These are phyloP conservation scores for Oceanodroma leucorhoa DNA, from an alignment of 2,797 vertebrate genomes.

Conservation along the genomic window DNA sequence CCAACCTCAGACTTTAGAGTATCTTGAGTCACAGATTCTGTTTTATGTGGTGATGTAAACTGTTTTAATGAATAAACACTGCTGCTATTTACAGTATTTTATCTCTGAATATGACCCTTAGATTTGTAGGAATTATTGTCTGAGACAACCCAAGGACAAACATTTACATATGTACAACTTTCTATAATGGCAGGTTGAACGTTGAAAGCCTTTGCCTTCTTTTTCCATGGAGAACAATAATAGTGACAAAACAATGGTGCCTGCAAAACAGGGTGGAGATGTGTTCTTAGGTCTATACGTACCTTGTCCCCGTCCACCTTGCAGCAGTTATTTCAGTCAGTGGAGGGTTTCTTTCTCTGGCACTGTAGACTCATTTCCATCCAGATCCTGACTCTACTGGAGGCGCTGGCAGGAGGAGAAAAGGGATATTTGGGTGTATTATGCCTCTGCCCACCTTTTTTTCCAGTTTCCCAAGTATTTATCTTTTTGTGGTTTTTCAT, in stretches of 20 bases:
- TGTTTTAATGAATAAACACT: background rate
- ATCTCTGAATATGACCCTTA: background rate
- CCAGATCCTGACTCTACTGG: background rate
- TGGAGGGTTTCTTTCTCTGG: background rate
- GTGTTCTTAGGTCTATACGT: rapidly evolving
- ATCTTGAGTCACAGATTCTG: background rate
- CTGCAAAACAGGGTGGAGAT: background rate
- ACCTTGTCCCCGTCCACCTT: background rate
- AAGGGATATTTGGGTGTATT: background rate
- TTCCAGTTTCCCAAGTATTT: background rate
- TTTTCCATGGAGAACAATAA: background rate
- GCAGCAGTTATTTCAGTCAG: background rate
- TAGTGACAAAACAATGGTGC: background rate
- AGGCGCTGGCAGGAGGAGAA: background rate
- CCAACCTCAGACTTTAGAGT: background rate
- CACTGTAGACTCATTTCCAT: background rate
- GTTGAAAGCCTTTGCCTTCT: background rate
- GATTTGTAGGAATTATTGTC: background rate
- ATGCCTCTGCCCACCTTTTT: background rate
- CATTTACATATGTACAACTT: background rate
- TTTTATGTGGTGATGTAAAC: background rate
- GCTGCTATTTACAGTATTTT: background rate
- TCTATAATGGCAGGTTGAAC: rapidly evolving
- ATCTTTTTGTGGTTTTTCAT: background rate
- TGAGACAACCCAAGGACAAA: background rate